Conservation (phyloP, 2,888 invertebrate genomes). For the Eupithecia inturbata region DNA sequence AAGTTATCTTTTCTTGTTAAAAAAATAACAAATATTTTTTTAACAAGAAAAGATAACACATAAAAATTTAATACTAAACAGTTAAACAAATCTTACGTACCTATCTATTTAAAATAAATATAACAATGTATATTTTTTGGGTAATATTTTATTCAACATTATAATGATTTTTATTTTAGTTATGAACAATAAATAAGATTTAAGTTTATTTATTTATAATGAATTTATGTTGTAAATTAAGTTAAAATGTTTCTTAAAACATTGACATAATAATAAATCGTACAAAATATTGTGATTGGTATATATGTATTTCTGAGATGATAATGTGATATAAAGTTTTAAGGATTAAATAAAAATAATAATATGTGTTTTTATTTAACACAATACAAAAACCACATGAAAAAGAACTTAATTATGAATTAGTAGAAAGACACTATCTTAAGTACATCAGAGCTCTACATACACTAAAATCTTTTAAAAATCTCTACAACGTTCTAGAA, state of each 20-base stretch:
- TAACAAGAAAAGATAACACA: background rate
- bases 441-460: background rate
- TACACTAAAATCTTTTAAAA: background rate
- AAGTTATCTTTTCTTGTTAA: too few relatives aligned
- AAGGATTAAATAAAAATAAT: conserved; percentile 49
- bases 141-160: background rate
- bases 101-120: background rate
- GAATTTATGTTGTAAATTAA: conserved; percentile 30
- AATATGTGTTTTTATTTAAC: background rate
- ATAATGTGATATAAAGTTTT: conserved; percentile 65
- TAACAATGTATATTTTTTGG: background rate
- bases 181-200: background rate
- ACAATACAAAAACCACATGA: background rate
- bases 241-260: background rate
- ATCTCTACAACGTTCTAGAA: background rate
- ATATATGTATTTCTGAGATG: conserved; percentile 44
- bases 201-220: conserved; percentile 13
- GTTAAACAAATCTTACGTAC: too few relatives aligned
- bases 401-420: background rate
- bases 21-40: background rate
- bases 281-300: conserved; percentile 42
- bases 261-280: conserved; percentile 12
- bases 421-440: background rate
- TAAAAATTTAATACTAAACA: too few relatives aligned
- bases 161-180: background rate